A percentile compares a stretch with the other conserved stretches of the same genome.
Evolutionary conservation across 2,888 invertebrate species (phyloP).

Genomic region (Hoplodrina ambigua): DNA sequence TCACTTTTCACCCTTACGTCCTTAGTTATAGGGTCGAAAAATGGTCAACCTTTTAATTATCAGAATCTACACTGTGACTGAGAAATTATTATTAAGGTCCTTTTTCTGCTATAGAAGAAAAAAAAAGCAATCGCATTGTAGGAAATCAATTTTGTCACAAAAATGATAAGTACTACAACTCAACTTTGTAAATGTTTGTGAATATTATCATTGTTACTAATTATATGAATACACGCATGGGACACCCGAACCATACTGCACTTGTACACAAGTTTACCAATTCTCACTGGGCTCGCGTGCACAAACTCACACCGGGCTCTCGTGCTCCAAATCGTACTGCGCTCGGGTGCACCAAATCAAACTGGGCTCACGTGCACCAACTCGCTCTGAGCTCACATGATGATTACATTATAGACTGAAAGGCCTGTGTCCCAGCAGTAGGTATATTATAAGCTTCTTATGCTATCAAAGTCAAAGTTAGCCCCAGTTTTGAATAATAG

Average conservation of each 20-base stretch:
- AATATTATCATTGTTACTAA: conserved; percentile 32
- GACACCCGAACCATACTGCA: neutral
- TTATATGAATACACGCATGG: neutral
- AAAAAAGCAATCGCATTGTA: conserved; percentile 6
- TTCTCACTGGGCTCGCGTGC: no score
- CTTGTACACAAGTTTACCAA: neutral
- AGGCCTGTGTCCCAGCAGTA: no score
- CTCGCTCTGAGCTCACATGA: neutral
- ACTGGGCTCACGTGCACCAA: neutral
- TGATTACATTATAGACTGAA: no score
- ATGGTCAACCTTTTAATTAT: no score
- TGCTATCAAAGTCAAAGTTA: no score
- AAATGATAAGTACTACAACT: neutral
- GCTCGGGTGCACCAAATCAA: no score
- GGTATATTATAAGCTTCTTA: no score
- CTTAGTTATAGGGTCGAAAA: no score
- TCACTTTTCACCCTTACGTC: no score
- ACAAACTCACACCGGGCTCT: no score
- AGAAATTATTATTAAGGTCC: neutral
- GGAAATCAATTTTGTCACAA: neutral
- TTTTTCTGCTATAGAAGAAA: neutral
- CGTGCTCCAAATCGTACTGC: no score
- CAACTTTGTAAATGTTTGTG: neutral
- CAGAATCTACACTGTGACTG: neutral
- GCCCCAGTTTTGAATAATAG: neutral